These are phyloP conservation scores for Ammodytes marinus DNA, from an alignment of 2,113 vertebrate genomes.

Conservation along the genomic window DNA sequence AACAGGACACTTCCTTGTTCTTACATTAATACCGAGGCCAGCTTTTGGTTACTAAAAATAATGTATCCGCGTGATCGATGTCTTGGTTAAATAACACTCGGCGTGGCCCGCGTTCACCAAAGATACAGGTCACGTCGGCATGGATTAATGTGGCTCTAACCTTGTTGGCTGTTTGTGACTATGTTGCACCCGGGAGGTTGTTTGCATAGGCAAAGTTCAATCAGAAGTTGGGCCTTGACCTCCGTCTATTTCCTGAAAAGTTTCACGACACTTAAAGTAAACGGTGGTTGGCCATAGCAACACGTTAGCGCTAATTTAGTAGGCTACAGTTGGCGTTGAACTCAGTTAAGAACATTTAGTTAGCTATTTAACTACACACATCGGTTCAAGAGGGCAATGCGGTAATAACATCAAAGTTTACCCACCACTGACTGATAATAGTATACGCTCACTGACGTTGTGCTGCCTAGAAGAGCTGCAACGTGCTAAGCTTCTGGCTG, in stretches of 20 bases:
- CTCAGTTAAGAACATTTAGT: background rate
- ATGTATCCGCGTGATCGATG: background rate
- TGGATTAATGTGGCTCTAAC: background rate
- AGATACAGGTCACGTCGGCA: background rate
- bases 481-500: conserved; percentile 4
- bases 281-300: background rate
- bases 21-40: conserved; percentile 6
- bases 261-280: background rate
- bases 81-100: background rate
- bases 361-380: background rate
- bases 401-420: background rate
- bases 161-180: background rate
- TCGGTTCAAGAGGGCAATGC: accelerated
- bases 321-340: background rate
- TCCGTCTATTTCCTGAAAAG: conserved; percentile 25
- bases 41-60: conserved; percentile 56
- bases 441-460: too few relatives aligned
- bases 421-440: accelerated
- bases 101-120: accelerated
- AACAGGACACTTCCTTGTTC: conserved; percentile 55
- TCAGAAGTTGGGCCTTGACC: conserved; percentile 55
- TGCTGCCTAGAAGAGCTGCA: conserved; percentile 2
- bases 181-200: background rate
- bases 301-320: background rate
- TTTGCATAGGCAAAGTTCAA: conserved; percentile 60